Conservation (phyloP, 1,140 invertebrate genomes). For the Drosophila kurseongensis region DNA sequence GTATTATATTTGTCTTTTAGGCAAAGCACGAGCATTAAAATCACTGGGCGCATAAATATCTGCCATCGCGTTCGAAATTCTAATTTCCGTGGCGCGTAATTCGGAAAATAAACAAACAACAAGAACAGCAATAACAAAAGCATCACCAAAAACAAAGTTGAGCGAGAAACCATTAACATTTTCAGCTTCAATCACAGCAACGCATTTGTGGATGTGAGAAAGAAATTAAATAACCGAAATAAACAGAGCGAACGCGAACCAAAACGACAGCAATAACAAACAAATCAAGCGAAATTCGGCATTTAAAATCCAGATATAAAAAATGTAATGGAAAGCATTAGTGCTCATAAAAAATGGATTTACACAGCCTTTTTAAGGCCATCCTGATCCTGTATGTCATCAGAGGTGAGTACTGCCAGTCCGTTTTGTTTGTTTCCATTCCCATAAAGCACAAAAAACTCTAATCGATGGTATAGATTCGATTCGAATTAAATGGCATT, state of each 20-base stretch:
- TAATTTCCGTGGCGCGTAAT: constrained; percentile 60
- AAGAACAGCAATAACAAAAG: constrained; percentile 30
- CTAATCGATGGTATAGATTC: constrained; percentile 22
- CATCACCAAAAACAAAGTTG: constrained; percentile 36
- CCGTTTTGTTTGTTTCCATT: neutral
- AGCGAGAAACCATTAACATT: constrained; percentile 62
- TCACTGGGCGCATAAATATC: constrained; percentile 39
- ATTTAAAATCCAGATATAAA: constrained; percentile 77
- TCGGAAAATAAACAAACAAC: constrained; percentile 53
- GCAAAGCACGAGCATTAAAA: constrained; percentile 37
- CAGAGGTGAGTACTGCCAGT: constrained; percentile 70
- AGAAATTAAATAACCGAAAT: constrained; percentile 58
- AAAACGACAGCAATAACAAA: constrained; percentile 44
- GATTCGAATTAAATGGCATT: constrained; percentile 16
- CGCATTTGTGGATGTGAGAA: constrained; percentile 23
- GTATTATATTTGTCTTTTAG: constrained; percentile 31
- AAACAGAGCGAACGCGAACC: constrained; percentile 30
- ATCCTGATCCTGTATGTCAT: constrained; percentile 83
- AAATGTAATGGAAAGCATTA: constrained; percentile 84
- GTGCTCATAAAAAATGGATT: constrained; percentile 84
- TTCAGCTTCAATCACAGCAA: constrained; percentile 59
- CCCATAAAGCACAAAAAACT: constrained; percentile 1
- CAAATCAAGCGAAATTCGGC: constrained; percentile 69
- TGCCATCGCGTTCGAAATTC: constrained; percentile 43
- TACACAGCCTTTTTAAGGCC: constrained; percentile 84